Percentiles rank a stretch among this genome's conserved stretches.
These are phyloP conservation scores for Zeuzera pyrina DNA, from an alignment of 2,888 invertebrate species.

Conservation along the genomic window DNA sequence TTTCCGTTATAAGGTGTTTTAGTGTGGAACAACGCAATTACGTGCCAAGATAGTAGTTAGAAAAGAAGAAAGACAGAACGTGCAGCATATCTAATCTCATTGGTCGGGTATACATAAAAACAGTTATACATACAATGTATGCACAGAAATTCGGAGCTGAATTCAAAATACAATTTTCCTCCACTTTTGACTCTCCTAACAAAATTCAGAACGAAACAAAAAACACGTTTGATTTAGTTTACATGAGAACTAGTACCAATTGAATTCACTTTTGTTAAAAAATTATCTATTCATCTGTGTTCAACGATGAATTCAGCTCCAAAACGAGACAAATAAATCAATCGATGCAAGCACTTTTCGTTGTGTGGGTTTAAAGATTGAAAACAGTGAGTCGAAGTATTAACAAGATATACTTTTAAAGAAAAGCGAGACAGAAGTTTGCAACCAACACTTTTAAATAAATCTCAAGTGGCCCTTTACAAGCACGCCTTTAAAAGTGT, in stretches of 20 bases:
- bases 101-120: slow-evolving; percentile 57
- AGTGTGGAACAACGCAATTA: slow-evolving; percentile 29
- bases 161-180: slow-evolving; percentile 21
- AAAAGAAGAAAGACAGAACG: slow-evolving; percentile 40
- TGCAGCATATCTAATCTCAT: slow-evolving; percentile 58
- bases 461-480: slow-evolving; percentile 47
- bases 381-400: slow-evolving; percentile 36
- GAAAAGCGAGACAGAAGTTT: slow-evolving; percentile 49
- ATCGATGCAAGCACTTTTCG: slow-evolving; percentile 51
- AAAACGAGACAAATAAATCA: slow-evolving; percentile 38
- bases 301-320: too few relatives aligned
- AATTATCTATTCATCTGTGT: too few relatives aligned
- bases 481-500: slow-evolving; percentile 7
- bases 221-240: too few relatives aligned
- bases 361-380: slow-evolving; percentile 37
- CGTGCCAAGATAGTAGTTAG: slow-evolving; percentile 34
- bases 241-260: too few relatives aligned
- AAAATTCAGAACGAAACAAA: too few relatives aligned
- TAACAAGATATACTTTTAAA: slow-evolving; percentile 29
- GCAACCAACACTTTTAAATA: slow-evolving; percentile 37
- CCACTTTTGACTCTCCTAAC: too few relatives aligned
- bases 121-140: slow-evolving; percentile 35
- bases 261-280: too few relatives aligned
- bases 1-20: slow-evolving; percentile 33
- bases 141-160: slow-evolving; percentile 35